phyloP scores from a whole-genome alignment of 2,888 invertebrate genomes.

The Hermaeophaga mercurialis region DNA sequence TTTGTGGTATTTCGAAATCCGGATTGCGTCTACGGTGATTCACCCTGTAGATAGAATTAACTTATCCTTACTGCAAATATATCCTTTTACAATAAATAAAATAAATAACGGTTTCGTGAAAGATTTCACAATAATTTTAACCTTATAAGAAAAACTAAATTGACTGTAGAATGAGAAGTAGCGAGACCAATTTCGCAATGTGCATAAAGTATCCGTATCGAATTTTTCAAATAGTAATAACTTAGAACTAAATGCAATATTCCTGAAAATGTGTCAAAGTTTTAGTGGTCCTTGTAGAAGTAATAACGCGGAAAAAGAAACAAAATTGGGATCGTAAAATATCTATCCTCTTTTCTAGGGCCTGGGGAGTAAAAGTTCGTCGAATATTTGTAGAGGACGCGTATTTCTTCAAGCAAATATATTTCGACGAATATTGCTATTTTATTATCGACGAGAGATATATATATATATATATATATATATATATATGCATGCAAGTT shows the following conservation, averaged over 20 bases:
- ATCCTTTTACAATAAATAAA: too few relatives aligned
- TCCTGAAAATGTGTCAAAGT: slow-evolving; percentile 2
- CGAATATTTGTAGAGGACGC: background rate
- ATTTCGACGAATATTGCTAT: slow-evolving; percentile 5
- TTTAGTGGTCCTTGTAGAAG: slow-evolving; percentile 1
- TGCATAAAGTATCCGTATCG: too few relatives aligned
- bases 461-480: background rate
- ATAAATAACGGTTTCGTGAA: too few relatives aligned
- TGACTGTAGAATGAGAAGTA: too few relatives aligned
- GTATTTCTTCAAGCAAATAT: background rate
- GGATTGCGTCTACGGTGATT: too few relatives aligned
- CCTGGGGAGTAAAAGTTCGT: background rate
- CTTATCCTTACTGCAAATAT: too few relatives aligned
- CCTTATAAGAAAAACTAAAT: too few relatives aligned
- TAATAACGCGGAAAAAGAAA: slow-evolving; percentile 1
- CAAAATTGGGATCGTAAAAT: slow-evolving; percentile 3
- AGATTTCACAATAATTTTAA: too few relatives aligned
- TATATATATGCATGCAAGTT: background rate
- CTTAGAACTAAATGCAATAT: background rate
- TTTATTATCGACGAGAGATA: background rate
- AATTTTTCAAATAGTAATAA: background rate
- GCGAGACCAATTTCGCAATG: too few relatives aligned
- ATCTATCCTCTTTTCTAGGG: background rate
- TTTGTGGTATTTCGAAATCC: too few relatives aligned
- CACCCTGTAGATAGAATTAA: too few relatives aligned